phyloP scores from a whole-genome alignment of 2,113 vertebrate species.

The Gyps fulvus region DNA sequence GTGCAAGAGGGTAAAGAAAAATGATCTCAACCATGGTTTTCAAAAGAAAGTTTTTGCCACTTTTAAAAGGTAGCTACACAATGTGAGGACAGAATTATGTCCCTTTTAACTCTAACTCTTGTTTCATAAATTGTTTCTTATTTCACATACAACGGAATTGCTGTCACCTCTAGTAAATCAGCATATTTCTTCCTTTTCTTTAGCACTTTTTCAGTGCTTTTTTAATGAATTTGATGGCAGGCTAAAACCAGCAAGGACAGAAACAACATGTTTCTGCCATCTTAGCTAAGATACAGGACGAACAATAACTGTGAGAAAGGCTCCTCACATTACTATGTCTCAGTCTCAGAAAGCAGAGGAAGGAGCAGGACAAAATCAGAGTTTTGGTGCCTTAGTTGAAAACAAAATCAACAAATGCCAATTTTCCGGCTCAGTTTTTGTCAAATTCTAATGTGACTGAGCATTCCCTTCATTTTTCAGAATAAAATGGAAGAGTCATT shows the following conservation, averaged over 20 bases:
- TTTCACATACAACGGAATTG: not conserved
- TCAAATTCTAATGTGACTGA: not conserved
- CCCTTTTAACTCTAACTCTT: not conserved
- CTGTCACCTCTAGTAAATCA: not conserved
- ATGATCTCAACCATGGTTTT: not conserved
- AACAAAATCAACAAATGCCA: not conserved
- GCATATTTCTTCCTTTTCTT: not conserved
- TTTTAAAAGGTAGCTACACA: not conserved
- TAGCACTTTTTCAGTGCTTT: not conserved
- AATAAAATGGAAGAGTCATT: not conserved
- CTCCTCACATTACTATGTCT: not conserved
- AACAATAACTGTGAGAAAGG: not conserved
- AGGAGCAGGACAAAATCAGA: not conserved
- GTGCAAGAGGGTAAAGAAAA: not conserved
- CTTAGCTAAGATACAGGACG: not conserved
- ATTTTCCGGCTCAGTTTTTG: not conserved
- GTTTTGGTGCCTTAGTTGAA: not conserved
- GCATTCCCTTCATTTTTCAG: not conserved
- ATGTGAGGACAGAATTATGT: not conserved
- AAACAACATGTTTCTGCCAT: not conserved
- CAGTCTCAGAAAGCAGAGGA: not conserved
- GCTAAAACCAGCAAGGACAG: not conserved
- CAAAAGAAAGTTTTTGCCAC: not conserved
- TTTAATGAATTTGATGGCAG: not conserved
- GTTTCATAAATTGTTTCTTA: not conserved